These are phyloP conservation scores for Nannoperca obscura DNA, from an alignment of 2,797 vertebrate species.

Conservation along the genomic window DNA sequence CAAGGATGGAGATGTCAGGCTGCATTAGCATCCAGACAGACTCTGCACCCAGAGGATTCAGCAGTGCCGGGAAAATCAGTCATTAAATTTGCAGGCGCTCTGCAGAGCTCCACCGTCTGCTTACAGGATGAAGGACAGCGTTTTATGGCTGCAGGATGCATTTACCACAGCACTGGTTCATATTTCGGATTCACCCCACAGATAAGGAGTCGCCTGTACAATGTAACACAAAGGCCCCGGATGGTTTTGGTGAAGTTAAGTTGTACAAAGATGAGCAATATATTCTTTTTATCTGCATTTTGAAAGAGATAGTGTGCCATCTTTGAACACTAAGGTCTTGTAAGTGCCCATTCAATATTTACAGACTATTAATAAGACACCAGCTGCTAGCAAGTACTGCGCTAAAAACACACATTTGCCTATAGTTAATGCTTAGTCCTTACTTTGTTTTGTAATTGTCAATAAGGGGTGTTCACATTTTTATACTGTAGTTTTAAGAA, in stretches of 20 bases:
- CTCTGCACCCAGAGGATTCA: constrained; percentile 73
- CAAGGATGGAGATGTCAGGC: constrained; percentile 81
- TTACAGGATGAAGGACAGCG: constrained; percentile 39
- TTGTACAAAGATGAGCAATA: not conserved
- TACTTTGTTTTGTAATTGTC: not conserved
- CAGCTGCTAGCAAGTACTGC: constrained; percentile 4
- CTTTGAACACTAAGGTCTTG: constrained; percentile 23
- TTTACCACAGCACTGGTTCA: constrained; percentile 48
- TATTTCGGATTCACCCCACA: constrained; percentile 56
- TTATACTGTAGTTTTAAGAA: not conserved
- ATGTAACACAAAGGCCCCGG: constrained; percentile 11
- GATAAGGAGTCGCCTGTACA: constrained; percentile 45
- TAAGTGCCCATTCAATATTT: constrained; percentile 69
- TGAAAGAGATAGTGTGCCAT: not conserved
- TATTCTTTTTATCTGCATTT: constrained; percentile 5
- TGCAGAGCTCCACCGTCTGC: constrained; percentile 58
- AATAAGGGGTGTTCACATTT: not conserved
- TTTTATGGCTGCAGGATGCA: constrained; percentile 44
- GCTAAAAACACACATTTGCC: constrained; percentile 53
- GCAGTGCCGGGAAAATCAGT: constrained; percentile 73
- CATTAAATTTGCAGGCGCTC: constrained; percentile 83
- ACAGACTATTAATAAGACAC: constrained; percentile 41
- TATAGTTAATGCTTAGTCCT: not conserved
- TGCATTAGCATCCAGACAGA: constrained; percentile 77
- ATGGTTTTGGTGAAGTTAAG: constrained; percentile 7